Percentiles rank a stretch among this genome's conserved stretches.
These are phyloP conservation scores for Drosophila mimica DNA, from an alignment of 2,888 invertebrate species.

Conservation along the genomic window DNA sequence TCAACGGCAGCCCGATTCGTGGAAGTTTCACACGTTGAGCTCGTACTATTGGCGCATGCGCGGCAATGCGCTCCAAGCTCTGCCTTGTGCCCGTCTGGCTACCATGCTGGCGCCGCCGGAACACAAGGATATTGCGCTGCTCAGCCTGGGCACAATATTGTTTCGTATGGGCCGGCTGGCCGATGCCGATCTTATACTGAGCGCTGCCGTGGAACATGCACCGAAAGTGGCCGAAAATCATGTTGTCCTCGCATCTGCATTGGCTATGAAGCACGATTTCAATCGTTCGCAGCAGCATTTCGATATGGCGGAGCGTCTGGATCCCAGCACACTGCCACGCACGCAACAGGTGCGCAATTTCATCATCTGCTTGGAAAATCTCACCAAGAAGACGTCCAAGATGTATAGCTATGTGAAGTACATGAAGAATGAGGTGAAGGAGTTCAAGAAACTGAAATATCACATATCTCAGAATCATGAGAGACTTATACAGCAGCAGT, in stretches of 20 bases:
- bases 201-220: conserved; percentile 82
- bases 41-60: conserved; percentile 84
- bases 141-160: conserved; percentile 83
- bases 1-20: conserved; percentile 78
- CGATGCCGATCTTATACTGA: conserved; percentile 82
- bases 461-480: conserved; percentile 81
- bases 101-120: conserved; percentile 81
- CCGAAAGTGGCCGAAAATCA: conserved; percentile 82
- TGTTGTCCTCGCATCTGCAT: conserved; percentile 81
- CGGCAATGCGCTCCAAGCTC: conserved; percentile 82
- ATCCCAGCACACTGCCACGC: conserved; percentile 78
- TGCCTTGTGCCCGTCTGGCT: conserved; percentile 83
- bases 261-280: conserved; percentile 83
- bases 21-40: conserved; percentile 83
- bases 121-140: conserved; percentile 81
- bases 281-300: conserved; percentile 82
- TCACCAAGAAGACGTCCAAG: conserved; percentile 81
- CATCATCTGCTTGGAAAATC: conserved; percentile 82
- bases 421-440: conserved; percentile 82
- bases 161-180: conserved; percentile 79
- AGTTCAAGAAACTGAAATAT: conserved; percentile 81
- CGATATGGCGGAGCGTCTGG: conserved; percentile 80
- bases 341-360: conserved; percentile 82
- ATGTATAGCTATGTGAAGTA: conserved; percentile 84
- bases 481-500: conserved; percentile 82